These are phyloP conservation scores for Crotalus tigris DNA, from an alignment of 2,113 vertebrate species.

Conservation along the genomic window DNA sequence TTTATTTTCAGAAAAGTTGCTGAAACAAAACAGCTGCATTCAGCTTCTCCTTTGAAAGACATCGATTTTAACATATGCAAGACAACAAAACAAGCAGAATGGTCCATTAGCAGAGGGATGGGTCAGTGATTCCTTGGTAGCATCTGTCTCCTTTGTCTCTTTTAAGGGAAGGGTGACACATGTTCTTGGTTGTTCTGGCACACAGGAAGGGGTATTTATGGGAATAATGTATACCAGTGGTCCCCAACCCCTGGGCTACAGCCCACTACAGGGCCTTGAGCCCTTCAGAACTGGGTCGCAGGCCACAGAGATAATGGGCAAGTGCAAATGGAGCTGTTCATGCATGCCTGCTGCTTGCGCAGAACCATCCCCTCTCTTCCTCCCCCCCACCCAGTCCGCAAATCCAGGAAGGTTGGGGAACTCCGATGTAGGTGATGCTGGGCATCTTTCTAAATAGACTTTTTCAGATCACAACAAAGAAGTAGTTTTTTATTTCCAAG, in stretches of 20 bases:
- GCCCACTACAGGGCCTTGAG: neutral
- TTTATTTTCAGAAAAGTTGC: neutral
- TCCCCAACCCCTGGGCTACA: neutral
- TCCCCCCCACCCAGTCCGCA: neutral
- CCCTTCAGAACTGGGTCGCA: neutral
- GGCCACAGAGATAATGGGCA: neutral
- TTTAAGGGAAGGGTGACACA: conserved; percentile 41
- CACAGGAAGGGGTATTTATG: neutral
- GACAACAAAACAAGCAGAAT: neutral
- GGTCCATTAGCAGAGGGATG: neutral
- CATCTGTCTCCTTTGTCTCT: conserved; percentile 42
- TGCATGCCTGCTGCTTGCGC: fast-evolving
- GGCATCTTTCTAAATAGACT: conserved; percentile 1
- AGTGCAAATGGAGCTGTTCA: neutral
- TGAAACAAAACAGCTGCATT: neutral
- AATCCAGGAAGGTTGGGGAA: neutral
- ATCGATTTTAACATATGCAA: fast-evolving
- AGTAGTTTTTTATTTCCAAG: neutral
- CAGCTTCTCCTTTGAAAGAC: neutral
- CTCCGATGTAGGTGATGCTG: conserved; percentile 14
- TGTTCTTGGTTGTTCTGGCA: conserved; percentile 28
- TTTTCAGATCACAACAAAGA: conserved; percentile 19
- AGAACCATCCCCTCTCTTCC: neutral
- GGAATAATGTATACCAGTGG: neutral
- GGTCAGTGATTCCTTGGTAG: conserved; percentile 17